phyloP scores from a whole-genome alignment of 1,140 invertebrate genomes.

The Drosophila persimilis region DNA sequence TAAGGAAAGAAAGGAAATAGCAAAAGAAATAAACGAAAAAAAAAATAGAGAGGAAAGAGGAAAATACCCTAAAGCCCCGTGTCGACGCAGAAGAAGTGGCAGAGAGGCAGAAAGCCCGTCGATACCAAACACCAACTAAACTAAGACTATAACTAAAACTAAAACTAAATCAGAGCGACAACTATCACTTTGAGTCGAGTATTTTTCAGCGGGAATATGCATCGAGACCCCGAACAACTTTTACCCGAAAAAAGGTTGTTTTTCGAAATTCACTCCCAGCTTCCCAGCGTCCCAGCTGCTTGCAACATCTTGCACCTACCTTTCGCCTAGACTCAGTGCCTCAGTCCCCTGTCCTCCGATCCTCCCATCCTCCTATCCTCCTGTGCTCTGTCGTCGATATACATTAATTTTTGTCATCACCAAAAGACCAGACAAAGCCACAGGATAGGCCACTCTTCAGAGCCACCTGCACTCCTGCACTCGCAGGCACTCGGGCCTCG shows the following conservation, averaged over 20 bases:
- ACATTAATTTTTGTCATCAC: conserved; percentile 63
- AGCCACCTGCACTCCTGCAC: conserved; percentile 44
- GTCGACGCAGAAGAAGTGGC: conserved; percentile 37
- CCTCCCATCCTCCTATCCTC: conserved; percentile 10
- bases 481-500: conserved; percentile 8
- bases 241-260: conserved; percentile 63
- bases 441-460: conserved; percentile 14
- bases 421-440: conserved; percentile 26
- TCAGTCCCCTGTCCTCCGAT: conserved; percentile 9
- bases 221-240: conserved; percentile 49
- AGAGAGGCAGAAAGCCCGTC: not conserved
- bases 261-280: conserved; percentile 38
- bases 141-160: conserved; percentile 29
- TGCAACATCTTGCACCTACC: conserved; percentile 48
- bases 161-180: conserved; percentile 64
- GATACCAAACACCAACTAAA: not conserved
- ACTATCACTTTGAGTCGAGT: conserved; percentile 60
- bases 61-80: conserved; percentile 39
- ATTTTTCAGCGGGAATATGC: conserved; percentile 44
- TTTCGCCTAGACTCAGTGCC: conserved; percentile 9
- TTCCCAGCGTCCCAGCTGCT: conserved; percentile 8
- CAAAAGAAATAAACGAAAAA: not conserved
- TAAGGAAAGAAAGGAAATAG: not conserved
- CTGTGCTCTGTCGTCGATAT: conserved; percentile 25
- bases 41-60: too few relatives aligned